A percentile compares a stretch with the other conserved stretches of the same genome.
These are phyloP conservation scores for Gadopsis marmoratus DNA, from an alignment of 2,797 vertebrate genomes.

Conservation along the genomic window DNA sequence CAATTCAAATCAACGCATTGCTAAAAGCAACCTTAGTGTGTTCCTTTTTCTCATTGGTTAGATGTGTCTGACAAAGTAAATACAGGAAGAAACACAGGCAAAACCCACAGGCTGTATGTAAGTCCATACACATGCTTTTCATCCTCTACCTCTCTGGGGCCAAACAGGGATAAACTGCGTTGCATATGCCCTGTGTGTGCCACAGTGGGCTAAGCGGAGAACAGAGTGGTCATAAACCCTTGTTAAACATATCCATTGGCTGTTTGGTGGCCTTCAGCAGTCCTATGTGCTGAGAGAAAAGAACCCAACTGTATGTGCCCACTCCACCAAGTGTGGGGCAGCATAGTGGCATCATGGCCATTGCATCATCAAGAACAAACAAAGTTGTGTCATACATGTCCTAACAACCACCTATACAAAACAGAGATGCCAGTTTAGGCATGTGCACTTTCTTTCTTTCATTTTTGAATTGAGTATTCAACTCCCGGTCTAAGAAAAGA, in stretches of 20 bases:
- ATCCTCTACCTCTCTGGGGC: conserved; percentile 1
- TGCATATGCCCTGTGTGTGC: not conserved
- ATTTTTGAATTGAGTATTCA: not conserved
- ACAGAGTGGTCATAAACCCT: not conserved
- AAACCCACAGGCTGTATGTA: no score
- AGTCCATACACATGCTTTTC: conserved; percentile 22
- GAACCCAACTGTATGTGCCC: not conserved
- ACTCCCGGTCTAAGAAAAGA: not conserved
- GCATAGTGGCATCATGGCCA: not conserved
- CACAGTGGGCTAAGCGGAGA: not conserved
- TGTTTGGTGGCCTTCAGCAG: not conserved
- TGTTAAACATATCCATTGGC: not conserved
- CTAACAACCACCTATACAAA: not conserved
- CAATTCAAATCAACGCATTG: not conserved
- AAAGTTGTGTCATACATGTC: not conserved
- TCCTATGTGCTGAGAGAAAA: not conserved
- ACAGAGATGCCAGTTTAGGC: not conserved
- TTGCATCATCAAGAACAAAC: not conserved
- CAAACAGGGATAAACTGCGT: not conserved
- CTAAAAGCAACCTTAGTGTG: not conserved
- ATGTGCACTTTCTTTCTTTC: not conserved
- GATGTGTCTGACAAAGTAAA: not conserved
- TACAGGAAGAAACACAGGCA: no score
- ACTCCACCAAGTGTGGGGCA: not conserved
- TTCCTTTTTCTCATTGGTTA: not conserved